phyloP scores from a whole-genome alignment of 2,797 vertebrate genomes.

The Falco columbarius region DNA sequence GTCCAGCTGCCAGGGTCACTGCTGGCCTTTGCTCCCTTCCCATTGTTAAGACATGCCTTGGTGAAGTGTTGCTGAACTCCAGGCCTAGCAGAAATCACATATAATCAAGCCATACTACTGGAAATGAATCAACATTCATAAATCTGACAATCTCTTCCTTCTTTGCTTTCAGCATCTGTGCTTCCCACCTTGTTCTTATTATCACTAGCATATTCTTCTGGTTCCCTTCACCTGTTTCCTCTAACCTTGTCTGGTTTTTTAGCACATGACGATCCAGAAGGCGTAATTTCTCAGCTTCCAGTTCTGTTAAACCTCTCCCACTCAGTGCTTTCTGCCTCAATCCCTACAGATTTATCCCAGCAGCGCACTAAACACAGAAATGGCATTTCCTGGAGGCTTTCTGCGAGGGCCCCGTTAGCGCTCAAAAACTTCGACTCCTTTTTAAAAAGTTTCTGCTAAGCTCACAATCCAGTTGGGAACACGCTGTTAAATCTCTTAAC shows the following conservation, averaged over 20 bases:
- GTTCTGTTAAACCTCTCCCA: conserved; percentile 24
- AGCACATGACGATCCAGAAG: background rate
- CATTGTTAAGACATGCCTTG: background rate
- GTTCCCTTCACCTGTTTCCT: background rate
- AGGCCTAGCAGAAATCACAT: background rate
- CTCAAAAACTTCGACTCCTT: background rate
- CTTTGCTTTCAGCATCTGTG: background rate
- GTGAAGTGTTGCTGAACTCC: background rate
- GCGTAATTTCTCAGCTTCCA: background rate
- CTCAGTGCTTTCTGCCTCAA: background rate
- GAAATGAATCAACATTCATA: background rate
- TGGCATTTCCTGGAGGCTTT: background rate
- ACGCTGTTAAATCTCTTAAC: background rate
- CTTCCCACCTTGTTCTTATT: background rate
- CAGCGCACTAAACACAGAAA: background rate
- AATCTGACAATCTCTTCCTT: background rate
- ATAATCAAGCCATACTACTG: background rate
- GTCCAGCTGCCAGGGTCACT: background rate
- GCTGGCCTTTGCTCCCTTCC: background rate
- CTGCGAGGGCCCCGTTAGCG: background rate
- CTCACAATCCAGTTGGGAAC: background rate
- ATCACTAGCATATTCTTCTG: background rate
- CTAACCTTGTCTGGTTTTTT: background rate
- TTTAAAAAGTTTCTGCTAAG: background rate
- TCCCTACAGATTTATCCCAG: background rate